Percentiles rank a stretch among this genome's conserved stretches.
Conservation (phyloP, 2,113 vertebrate species). For the Ailuropoda melanoleuca region DNA sequence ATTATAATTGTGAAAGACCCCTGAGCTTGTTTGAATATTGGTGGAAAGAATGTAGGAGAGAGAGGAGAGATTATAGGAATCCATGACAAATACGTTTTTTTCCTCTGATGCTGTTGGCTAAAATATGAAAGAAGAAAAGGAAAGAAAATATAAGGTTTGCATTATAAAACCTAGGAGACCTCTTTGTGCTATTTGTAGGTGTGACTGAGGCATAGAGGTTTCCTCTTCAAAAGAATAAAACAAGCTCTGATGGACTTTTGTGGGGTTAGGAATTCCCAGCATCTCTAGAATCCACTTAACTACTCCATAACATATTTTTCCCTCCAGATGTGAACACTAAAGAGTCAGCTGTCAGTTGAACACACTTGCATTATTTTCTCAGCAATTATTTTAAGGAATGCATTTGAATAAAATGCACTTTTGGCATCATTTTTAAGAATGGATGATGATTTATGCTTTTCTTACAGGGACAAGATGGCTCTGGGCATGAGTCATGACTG, state of each 20-base stretch:
- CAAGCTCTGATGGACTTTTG: background rate
- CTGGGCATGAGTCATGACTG: slow-evolving; percentile 84
- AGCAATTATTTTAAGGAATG: slow-evolving; percentile 82
- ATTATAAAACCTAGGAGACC: background rate
- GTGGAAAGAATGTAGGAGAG: background rate
- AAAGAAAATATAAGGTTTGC: background rate
- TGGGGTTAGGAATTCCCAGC: slow-evolving; percentile 65
- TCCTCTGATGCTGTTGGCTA: background rate
- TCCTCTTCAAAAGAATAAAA: slow-evolving; percentile 34
- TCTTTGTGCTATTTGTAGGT: slow-evolving; percentile 25
- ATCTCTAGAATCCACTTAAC: slow-evolving; percentile 67
- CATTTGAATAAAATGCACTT: slow-evolving; percentile 84
- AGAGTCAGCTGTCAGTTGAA: slow-evolving; percentile 67
- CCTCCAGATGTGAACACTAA: slow-evolving; percentile 67
- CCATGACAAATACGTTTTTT: background rate
- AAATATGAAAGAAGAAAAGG: background rate
- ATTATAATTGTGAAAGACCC: background rate
- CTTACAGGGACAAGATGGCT: slow-evolving; percentile 86
- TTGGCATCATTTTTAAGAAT: slow-evolving; percentile 83
- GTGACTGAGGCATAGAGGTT: background rate
- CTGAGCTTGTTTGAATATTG: background rate
- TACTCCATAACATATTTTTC: slow-evolving; percentile 59
- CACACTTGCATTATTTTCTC: slow-evolving; percentile 75
- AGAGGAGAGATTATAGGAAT: background rate
- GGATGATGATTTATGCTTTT: slow-evolving; percentile 87